phyloP scores from a whole-genome alignment of 1,140 invertebrate species.

The Holcopasites calliopsidis region DNA sequence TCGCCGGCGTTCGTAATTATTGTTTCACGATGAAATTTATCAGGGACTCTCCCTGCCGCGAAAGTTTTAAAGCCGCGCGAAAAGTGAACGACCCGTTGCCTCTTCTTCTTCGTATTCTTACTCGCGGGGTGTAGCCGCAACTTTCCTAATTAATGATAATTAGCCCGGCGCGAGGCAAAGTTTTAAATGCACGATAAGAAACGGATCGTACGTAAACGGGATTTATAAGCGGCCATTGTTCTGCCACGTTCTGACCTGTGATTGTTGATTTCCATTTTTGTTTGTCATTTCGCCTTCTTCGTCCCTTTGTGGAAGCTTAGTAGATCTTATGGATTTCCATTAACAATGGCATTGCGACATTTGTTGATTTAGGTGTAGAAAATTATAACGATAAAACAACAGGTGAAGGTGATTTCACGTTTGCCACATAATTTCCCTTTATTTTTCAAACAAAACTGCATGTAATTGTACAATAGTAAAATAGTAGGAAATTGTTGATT shows the following conservation, averaged over 20 bases:
- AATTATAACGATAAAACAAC: too few relatives aligned
- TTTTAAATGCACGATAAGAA: conserved; percentile 73
- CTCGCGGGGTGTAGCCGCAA: conserved; percentile 48
- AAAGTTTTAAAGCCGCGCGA: conserved; percentile 61
- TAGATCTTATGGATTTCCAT: too few relatives aligned
- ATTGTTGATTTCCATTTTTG: neutral
- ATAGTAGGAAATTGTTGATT: too few relatives aligned
- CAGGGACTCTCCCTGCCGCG: conserved; percentile 59
- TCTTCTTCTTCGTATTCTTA: neutral
- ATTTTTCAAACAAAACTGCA: too few relatives aligned
- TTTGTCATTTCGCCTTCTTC: too few relatives aligned
- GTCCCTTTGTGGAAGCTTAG: neutral
- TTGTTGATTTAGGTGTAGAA: too few relatives aligned
- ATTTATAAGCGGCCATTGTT: conserved; percentile 34
- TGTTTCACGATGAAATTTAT: conserved; percentile 65
- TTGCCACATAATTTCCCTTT: too few relatives aligned
- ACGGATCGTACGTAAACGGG: conserved; percentile 33
- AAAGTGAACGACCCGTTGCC: neutral
- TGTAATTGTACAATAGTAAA: too few relatives aligned
- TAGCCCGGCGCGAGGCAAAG: conserved; percentile 68
- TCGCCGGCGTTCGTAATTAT: conserved; percentile 57
- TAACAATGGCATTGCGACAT: too few relatives aligned
- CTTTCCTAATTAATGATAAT: conserved; percentile 79
- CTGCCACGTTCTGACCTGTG: neutral
- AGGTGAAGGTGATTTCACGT: too few relatives aligned